These are phyloP conservation scores for Bubo scandiacus DNA, from an alignment of 2,113 vertebrate genomes.

Conservation along the genomic window DNA sequence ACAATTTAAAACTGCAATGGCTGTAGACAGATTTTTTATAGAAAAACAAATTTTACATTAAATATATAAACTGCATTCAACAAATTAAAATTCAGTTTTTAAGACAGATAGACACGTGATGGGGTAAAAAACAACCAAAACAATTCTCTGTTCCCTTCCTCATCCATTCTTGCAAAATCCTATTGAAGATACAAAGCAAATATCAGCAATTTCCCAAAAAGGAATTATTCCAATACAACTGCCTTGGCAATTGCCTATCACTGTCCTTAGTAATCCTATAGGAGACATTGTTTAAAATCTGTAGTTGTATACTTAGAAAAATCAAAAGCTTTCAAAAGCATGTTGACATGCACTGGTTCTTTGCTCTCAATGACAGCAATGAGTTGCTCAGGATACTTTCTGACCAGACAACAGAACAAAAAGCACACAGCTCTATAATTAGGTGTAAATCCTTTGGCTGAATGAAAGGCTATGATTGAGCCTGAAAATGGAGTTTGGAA, in stretches of 20 bases:
- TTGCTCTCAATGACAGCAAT: neutral
- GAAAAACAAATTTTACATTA: neutral
- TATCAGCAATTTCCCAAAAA: neutral
- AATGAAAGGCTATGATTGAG: slow-evolving; percentile 27
- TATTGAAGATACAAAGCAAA: neutral
- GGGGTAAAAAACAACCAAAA: neutral
- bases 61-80: neutral
- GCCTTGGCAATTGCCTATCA: neutral
- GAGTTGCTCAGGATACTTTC: neutral
- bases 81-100: neutral
- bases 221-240: neutral
- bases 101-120: neutral
- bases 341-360: neutral
- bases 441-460: neutral
- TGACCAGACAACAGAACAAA: slow-evolving; percentile 13
- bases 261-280: neutral
- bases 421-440: neutral
- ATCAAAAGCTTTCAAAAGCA: slow-evolving; percentile 2
- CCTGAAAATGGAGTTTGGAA: slow-evolving; percentile 42
- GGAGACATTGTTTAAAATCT: neutral
- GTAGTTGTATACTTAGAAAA: neutral
- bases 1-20: neutral
- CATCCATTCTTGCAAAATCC: neutral
- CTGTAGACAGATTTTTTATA: neutral
- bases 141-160: neutral